Conservation (phyloP, 2,888 invertebrate genomes). For the Furcula furcula region DNA sequence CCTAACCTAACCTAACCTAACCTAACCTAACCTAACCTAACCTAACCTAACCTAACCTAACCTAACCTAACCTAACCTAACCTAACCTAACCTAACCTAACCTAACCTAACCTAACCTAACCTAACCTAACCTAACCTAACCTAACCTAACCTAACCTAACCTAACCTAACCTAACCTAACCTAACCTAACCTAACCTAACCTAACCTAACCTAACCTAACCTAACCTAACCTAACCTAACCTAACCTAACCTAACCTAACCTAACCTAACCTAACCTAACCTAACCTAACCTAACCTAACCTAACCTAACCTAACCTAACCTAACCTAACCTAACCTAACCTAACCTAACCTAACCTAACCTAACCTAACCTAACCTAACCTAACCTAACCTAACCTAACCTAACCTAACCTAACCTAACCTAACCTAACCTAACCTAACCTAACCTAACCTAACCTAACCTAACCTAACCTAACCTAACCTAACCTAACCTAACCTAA, state of each 20-base stretch:
- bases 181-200: constrained; percentile 22
- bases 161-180: constrained; percentile 15
- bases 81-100: too few species aligned
- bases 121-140: too few species aligned
- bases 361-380: constrained; percentile 20
- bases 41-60: too few species aligned
- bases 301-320: constrained; percentile 22
- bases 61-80: constrained; percentile 12
- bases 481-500: constrained; percentile 4
- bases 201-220: constrained; percentile 19
- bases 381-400: constrained; percentile 19
- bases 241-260: constrained; percentile 20
- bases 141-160: constrained; percentile 5
- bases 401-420: constrained; percentile 14
- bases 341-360: constrained; percentile 16
- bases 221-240: constrained; percentile 16
- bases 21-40: too few species aligned
- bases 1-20: too few species aligned
- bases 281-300: constrained; percentile 6
- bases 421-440: constrained; percentile 4
- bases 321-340: constrained; percentile 21
- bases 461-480: too few species aligned
- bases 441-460: constrained; percentile 4
- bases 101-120: too few species aligned
- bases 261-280: constrained; percentile 10